Evolutionary conservation across 2,888 invertebrate species (phyloP).

Genomic region (Criorhina ranunculi): DNA sequence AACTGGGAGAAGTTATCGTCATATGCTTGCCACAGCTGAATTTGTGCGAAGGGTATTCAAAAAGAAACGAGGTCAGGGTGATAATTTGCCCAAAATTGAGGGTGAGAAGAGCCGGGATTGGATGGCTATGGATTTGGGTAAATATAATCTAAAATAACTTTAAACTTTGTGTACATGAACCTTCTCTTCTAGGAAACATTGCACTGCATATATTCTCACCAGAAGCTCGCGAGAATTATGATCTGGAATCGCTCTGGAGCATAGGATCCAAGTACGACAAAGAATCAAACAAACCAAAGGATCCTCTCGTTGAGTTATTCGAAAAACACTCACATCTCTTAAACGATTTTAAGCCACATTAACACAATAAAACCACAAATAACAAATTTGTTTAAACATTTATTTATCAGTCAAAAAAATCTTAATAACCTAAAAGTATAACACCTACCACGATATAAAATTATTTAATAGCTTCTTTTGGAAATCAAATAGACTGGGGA

Average conservation of each 20-base stretch:
- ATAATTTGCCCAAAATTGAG: conserved; percentile 91
- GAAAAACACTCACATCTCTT: conserved; percentile 88
- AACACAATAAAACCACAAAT: conserved; percentile 22
- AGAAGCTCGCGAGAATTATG: conserved; percentile 89
- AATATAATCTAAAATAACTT: background rate
- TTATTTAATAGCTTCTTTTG: conserved; percentile 83
- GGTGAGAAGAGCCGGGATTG: conserved; percentile 91
- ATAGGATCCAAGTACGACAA: conserved; percentile 93
- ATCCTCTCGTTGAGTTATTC: conserved; percentile 88
- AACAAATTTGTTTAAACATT: conserved; percentile 25
- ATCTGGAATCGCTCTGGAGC: conserved; percentile 96
- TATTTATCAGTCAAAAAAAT: conserved; percentile 65
- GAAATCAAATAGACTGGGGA: conserved; percentile 85
- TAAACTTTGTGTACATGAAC: background rate
- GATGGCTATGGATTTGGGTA: conserved; percentile 96
- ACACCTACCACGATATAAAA: conserved; percentile 81
- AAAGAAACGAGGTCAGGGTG: conserved; percentile 87
- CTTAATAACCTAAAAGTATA: conserved; percentile 39
- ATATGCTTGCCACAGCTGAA: conserved; percentile 90
- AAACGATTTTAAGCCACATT: conserved; percentile 77
- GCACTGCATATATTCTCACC: conserved; percentile 94
- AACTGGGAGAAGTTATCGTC: conserved; percentile 90
- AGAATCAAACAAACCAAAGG: conserved; percentile 87
- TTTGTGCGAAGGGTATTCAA: conserved; percentile 92
- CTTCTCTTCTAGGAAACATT: conserved; percentile 91